Evolutionary conservation across 2,888 invertebrate genomes (phyloP), one percentile per base, ranked within the genome.

Genomic region (Mythimna loreyi): DNA sequence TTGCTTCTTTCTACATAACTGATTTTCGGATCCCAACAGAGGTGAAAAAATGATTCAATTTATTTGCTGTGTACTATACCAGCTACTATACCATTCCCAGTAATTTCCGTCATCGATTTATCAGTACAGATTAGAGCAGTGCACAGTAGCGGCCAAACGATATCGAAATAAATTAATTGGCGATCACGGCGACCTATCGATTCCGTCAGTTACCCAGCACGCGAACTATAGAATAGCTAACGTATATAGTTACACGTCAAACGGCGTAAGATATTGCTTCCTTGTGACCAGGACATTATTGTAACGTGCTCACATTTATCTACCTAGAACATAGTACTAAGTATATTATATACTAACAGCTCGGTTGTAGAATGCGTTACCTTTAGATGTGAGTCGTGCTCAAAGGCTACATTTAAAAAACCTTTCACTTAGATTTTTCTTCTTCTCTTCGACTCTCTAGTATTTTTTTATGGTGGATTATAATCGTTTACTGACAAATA

Each of bases 101-200:
- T 59, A 30, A 69, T 61, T 64, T 63, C 47, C 47, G 60, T 73
- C 62, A 53, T 28, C 19, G 59, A 78, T 61, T 61, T 63, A 74
- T 57, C 40, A 0, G 11, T 8, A 30, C 43, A 63, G 61, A 61
- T 64, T 70, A 68, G 65, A 49, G 13, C 30, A 21, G 43, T 59
- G 67, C 61, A 62, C 80, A 73, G 79, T 79, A 81, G 78, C 80
- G 50, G 63, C 62, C 72, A 71, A 76, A 68, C 79, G 60, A 81
- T 80, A 79, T 80, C 73, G 69, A 77, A 82, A 82, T 76, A 85
- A 90, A 90, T 90, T 86, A 89, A 91, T 89, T 83, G 76, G 85
- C 83, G 75, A 85, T 89, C 89, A 88, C 73, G 85, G 80, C 83
- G 74, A 81, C 66, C 89, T 90, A 87, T 88, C 89, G 82, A 77